A percentile compares a stretch with the other conserved stretches of the same genome.
Evolutionary conservation across 2,888 invertebrate species (phyloP).

Genomic region (Sylvicola cinctus): DNA sequence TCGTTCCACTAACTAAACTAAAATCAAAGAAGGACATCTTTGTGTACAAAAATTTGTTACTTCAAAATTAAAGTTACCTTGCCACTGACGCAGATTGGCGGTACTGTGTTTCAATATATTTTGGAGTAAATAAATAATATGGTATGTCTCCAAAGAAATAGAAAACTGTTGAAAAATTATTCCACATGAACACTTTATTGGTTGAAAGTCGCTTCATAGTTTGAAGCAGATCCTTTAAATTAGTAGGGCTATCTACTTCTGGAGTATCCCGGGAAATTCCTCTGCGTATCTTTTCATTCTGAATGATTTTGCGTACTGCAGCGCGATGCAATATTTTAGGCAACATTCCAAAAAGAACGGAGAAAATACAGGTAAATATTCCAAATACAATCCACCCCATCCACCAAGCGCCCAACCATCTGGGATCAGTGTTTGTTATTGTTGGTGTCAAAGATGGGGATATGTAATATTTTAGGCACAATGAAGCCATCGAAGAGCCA

Average conservation of each 20-base stretch:
- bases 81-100: constrained; percentile 53
- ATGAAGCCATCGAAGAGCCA: constrained; percentile 42
- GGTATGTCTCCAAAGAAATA: constrained; percentile 52
- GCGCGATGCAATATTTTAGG: constrained; percentile 47
- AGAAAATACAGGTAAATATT: too few species aligned
- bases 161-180: constrained; percentile 51
- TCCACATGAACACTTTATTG: constrained; percentile 48
- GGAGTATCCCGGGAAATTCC: constrained; percentile 10
- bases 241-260: constrained; percentile 21
- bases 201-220: constrained; percentile 39
- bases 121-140: constrained; percentile 62
- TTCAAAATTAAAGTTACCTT: too few species aligned
- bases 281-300: constrained; percentile 15
- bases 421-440: constrained; percentile 42
- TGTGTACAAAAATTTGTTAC: too few species aligned
- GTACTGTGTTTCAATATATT: constrained; percentile 67
- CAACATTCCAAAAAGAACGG: too few species aligned
- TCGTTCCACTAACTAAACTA: constrained; percentile 53
- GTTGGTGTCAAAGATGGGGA: constrained; percentile 41
- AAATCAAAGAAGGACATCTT: too few species aligned
- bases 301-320: constrained; percentile 30
- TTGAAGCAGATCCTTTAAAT: constrained; percentile 34
- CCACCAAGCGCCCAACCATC: constrained; percentile 73
- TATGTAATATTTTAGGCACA: constrained; percentile 42
- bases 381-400: constrained; percentile 48